Evolutionary conservation across 2,797 vertebrate species (phyloP).

Genomic region (Urosaurus nigricauda): DNA sequence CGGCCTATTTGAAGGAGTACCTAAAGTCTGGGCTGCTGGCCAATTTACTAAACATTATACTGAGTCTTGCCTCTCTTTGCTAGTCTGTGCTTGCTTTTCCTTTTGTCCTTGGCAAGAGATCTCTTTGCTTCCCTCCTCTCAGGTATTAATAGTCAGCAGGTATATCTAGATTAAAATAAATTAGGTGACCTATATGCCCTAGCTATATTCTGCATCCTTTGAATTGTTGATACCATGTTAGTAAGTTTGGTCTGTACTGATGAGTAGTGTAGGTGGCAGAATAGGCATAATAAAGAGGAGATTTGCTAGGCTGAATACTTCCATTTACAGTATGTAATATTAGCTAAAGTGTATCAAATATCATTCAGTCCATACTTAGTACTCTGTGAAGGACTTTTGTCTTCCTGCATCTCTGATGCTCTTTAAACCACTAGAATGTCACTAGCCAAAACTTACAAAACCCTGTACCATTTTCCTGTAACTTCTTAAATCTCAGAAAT

Average conservation of each 20-base stretch:
- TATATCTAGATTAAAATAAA: constrained; percentile 24
- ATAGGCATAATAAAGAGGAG: constrained; percentile 17
- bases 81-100: constrained; percentile 61
- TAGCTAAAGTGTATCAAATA: no score
- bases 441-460: no score
- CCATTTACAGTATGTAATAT: background rate
- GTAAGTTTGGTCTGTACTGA: constrained; percentile 45
- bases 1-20: constrained; percentile 64
- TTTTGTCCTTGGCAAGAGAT: constrained; percentile 67
- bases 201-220: background rate
- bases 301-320: constrained; percentile 32
- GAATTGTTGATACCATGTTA: constrained; percentile 26
- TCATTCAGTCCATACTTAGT: no score
- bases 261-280: constrained; percentile 10
- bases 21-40: constrained; percentile 70
- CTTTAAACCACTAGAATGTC: no score
- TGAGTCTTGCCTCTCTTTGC: constrained; percentile 62
- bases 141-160: constrained; percentile 38
- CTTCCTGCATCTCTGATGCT: no score
- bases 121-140: constrained; percentile 54
- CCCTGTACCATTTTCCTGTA: no score
- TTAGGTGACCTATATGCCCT: constrained; percentile 54
- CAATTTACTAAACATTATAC: constrained; percentile 69
- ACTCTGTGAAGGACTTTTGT: no score
- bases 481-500: no score